Conservation (phyloP, 2,888 invertebrate genomes). For the Neocrepidodera transversa region DNA sequence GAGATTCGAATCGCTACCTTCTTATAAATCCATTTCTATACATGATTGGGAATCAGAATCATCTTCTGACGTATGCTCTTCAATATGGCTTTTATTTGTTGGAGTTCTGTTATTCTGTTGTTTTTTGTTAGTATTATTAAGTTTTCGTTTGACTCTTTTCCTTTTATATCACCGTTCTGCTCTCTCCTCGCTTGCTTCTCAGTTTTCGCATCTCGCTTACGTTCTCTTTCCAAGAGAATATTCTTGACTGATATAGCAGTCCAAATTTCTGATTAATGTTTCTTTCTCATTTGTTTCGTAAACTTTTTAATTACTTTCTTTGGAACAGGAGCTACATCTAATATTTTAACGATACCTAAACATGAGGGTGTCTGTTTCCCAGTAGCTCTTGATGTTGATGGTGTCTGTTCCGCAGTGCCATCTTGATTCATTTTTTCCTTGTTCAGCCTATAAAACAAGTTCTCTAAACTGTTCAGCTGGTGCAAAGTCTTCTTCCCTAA, state of each 20-base stretch:
- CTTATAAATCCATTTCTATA: no score
- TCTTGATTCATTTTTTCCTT: slow-evolving; percentile 10
- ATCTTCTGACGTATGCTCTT: background rate
- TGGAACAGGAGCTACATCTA: no score
- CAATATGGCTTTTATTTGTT: background rate
- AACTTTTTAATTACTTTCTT: no score
- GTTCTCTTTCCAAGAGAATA: no score
- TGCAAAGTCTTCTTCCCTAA: slow-evolving; percentile 29
- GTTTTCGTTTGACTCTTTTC: background rate
- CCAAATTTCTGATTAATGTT: no score
- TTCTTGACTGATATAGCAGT: no score
- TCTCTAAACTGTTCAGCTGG: slow-evolving; percentile 30
- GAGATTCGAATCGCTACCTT: no score
- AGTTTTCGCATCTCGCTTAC: no score
- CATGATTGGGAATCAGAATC: background rate
- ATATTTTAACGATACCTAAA: no score
- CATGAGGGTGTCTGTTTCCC: no score
- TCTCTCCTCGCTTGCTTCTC: background rate
- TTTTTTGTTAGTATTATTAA: background rate
- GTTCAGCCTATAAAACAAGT: slow-evolving; percentile 21
- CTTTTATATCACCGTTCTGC: background rate
- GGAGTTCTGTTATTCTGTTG: background rate
- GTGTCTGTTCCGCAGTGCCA: background rate
- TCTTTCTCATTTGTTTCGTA: no score
- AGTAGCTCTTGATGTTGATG: background rate